Conservation (phyloP, 2,888 invertebrate species). For the Sipha maydis region DNA sequence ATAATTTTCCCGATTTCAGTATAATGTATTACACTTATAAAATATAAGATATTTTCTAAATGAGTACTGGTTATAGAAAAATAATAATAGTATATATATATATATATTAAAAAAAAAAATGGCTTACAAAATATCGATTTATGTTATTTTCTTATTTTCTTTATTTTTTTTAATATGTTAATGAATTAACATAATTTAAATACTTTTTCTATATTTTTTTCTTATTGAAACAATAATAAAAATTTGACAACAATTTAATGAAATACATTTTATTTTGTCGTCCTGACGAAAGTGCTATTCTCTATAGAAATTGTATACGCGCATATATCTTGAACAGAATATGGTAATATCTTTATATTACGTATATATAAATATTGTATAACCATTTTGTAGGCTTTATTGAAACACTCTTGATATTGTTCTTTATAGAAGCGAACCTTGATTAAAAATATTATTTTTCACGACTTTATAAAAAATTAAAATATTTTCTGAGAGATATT, state of each 20-base stretch:
- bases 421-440: neutral
- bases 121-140: neutral
- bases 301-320: too few relatives aligned
- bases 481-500: too few relatives aligned
- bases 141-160: neutral
- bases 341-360: neutral
- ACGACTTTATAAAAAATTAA: neutral
- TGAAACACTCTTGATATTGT: neutral
- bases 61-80: too few relatives aligned
- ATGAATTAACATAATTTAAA: conserved; percentile 29
- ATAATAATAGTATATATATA: too few relatives aligned
- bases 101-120: too few relatives aligned
- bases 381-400: neutral
- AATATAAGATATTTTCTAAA: too few relatives aligned
- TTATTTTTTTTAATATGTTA: conserved; percentile 7
- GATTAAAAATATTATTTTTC: neutral
- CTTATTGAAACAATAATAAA: neutral
- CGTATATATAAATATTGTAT: neutral
- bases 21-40: too few relatives aligned
- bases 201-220: neutral
- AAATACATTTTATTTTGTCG: too few relatives aligned
- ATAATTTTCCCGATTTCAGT: too few relatives aligned
- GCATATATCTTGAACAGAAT: too few relatives aligned
- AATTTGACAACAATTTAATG: neutral
- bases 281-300: too few relatives aligned